Evolutionary conservation across 2,797 vertebrate species (phyloP).

Genomic region (Mionectes olivaceus): DNA sequence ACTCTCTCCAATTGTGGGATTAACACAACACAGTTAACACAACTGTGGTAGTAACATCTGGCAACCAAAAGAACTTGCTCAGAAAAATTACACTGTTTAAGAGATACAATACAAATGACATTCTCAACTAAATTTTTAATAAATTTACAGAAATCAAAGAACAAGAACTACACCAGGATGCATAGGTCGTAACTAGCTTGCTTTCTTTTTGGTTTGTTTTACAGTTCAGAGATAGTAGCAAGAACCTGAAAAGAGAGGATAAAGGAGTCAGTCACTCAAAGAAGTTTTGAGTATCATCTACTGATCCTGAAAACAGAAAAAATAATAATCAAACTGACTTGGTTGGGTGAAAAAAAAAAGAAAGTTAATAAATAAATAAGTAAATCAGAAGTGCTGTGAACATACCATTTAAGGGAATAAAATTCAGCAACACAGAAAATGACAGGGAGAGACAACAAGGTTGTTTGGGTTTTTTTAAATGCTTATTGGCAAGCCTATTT

Average conservation of each 20-base stretch:
- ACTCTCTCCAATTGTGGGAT: rapidly evolving
- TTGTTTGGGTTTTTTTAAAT: background rate
- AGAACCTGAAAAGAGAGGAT: background rate
- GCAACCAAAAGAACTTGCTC: background rate
- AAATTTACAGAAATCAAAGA: background rate
- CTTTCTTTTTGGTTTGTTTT: background rate
- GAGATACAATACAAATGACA: background rate
- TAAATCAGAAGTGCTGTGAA: background rate
- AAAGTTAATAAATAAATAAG: background rate
- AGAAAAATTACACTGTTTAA: background rate
- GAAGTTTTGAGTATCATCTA: background rate
- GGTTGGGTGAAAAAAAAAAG: rapidly evolving
- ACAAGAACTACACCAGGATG: background rate
- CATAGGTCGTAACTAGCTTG: background rate
- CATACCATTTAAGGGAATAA: background rate
- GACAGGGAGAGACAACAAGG: background rate
- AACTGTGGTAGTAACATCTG: background rate
- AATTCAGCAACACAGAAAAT: background rate
- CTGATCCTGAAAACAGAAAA: background rate
- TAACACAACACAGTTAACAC: no score
- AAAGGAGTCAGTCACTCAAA: background rate
- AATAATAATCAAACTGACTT: background rate
- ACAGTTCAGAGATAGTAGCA: background rate
- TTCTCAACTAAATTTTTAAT: background rate
- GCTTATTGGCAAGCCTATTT: background rate